These are phyloP conservation scores for Stratiomys singularior DNA, from an alignment of 2,888 invertebrate species.

Conservation along the genomic window DNA sequence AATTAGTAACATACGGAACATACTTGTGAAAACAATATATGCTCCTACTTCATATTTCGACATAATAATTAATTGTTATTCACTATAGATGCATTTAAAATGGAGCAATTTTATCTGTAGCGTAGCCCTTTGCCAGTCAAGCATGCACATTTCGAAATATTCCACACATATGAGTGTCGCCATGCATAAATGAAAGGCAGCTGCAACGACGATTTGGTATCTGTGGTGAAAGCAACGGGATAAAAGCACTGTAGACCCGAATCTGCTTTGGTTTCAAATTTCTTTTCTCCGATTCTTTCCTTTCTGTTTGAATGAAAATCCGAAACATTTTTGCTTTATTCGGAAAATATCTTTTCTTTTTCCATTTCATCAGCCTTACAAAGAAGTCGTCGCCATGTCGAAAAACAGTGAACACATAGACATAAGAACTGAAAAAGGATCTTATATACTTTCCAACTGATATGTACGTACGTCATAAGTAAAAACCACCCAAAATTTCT, in stretches of 20 bases:
- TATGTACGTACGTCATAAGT: neutral
- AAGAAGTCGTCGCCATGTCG: slow-evolving; percentile 28
- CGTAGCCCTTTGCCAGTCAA: slow-evolving; percentile 31
- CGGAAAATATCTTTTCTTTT: slow-evolving; percentile 27
- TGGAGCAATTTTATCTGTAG: slow-evolving; percentile 46
- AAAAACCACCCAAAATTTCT: slow-evolving; percentile 38
- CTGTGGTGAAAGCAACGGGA: slow-evolving; percentile 32
- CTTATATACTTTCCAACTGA: slow-evolving; percentile 1
- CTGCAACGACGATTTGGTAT: slow-evolving; percentile 15
- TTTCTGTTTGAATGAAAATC: slow-evolving; percentile 32
- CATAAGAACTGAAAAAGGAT: slow-evolving; percentile 33
- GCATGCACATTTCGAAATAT: slow-evolving; percentile 1
- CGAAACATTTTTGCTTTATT: slow-evolving; percentile 5
- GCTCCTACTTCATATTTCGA: slow-evolving; percentile 30
- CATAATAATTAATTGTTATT: slow-evolving; percentile 37
- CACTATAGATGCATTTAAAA: slow-evolving; percentile 36
- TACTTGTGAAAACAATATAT: neutral
- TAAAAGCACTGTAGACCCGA: neutral
- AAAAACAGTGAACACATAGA: slow-evolving; percentile 18
- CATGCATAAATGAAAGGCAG: slow-evolving; percentile 44
- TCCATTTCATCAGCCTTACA: neutral
- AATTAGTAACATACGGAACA: slow-evolving; percentile 31
- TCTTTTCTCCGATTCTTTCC: slow-evolving; percentile 24
- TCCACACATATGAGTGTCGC: slow-evolving; percentile 3
- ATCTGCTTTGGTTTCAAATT: slow-evolving; percentile 24